Percentiles rank a stretch among this genome's conserved stretches.
Evolutionary conservation across 1,140 invertebrate genomes (phyloP).

Genomic region (Drosophila subpulchrella): DNA sequence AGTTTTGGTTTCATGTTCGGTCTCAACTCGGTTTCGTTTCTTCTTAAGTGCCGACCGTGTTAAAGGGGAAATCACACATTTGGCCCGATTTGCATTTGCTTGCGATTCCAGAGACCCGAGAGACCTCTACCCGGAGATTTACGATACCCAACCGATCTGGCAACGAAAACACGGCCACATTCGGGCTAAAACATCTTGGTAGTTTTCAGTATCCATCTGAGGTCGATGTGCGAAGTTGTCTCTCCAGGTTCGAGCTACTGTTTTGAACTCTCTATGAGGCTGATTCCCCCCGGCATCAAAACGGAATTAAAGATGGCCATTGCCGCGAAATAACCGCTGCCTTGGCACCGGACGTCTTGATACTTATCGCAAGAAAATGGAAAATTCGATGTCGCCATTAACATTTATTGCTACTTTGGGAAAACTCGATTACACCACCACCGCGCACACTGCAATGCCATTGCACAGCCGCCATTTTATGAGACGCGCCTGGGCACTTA

Average conservation of each 20-base stretch:
- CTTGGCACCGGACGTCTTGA: conserved; percentile 74
- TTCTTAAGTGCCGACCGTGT: conserved; percentile 56
- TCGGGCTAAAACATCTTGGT: background rate
- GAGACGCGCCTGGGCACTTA: conserved; percentile 77
- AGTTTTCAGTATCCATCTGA: conserved; percentile 18
- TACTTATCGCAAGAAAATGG: conserved; percentile 82
- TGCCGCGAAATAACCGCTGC: conserved; percentile 40
- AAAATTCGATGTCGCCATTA: conserved; percentile 82
- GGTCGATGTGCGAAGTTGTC: conserved; percentile 36
- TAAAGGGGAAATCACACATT: conserved; percentile 77
- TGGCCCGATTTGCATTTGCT: conserved; percentile 77
- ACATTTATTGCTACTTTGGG: conserved; percentile 82
- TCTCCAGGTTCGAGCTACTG: conserved; percentile 35
- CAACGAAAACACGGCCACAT: background rate
- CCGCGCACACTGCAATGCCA: conserved; percentile 38
- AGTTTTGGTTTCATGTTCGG: conserved; percentile 6
- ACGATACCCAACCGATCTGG: conserved; percentile 37
- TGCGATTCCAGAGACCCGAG: conserved; percentile 34
- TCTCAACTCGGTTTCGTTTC: conserved; percentile 15
- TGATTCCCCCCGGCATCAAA: conserved; percentile 18
- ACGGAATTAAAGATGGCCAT: conserved; percentile 67
- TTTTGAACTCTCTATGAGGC: conserved; percentile 19
- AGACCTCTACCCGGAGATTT: conserved; percentile 45
- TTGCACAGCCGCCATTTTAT: conserved; percentile 68
- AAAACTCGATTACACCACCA: conserved; percentile 73